These are phyloP conservation scores for Pomatorhinus ruficollis DNA, from an alignment of 2,113 vertebrate species.

Conservation along the genomic window DNA sequence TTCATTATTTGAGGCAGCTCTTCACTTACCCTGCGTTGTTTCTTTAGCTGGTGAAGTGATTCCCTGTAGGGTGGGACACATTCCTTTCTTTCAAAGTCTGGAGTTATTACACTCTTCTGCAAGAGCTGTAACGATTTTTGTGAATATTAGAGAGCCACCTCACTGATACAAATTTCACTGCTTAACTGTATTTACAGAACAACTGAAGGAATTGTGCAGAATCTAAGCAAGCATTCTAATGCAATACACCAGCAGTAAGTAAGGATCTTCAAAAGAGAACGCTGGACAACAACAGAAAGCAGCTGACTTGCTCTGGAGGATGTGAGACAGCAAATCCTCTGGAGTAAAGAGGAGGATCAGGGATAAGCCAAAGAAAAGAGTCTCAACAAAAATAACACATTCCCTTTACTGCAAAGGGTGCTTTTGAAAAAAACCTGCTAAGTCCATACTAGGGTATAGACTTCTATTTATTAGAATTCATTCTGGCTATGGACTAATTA, in stretches of 20 bases:
- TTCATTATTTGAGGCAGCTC: background rate
- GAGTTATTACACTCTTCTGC: constrained; percentile 87
- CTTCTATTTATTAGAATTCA: background rate
- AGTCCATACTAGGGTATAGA: background rate
- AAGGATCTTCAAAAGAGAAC: background rate
- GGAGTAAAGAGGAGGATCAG: background rate
- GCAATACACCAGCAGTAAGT: background rate
- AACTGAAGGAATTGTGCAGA: background rate
- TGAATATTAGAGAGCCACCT: background rate
- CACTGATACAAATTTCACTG: background rate
- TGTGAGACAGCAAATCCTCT: background rate
- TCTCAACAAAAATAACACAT: background rate
- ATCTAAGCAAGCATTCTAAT: background rate
- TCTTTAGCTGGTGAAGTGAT: constrained; percentile 81
- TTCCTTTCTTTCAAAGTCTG: constrained; percentile 92
- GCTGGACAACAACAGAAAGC: background rate
- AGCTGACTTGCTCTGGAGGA: background rate
- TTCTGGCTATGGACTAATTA: background rate
- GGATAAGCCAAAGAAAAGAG: background rate
- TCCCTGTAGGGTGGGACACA: constrained; percentile 85
- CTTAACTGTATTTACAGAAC: background rate
- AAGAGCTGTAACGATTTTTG: constrained; percentile 79
- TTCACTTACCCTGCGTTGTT: constrained; percentile 84
- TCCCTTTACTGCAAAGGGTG: background rate
- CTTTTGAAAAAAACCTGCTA: background rate